A percentile compares a stretch with the other conserved stretches of the same genome.
phyloP scores from a whole-genome alignment of 2,797 vertebrate species.

The Clamator glandarius region DNA sequence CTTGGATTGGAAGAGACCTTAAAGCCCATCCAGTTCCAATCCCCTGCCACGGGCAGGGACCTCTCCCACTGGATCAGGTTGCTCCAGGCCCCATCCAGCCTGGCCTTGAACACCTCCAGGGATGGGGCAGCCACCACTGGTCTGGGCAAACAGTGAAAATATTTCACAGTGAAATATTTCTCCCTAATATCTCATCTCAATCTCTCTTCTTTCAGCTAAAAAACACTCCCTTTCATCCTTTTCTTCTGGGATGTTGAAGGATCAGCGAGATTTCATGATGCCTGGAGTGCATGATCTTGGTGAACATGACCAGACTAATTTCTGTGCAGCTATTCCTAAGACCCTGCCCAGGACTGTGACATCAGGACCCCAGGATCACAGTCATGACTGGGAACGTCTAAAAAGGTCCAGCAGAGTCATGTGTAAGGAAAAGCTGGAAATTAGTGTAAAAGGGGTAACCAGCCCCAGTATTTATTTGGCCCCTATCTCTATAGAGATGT shows the following conservation, averaged over 20 bases:
- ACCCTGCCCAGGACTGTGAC: neutral
- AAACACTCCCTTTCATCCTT: no score
- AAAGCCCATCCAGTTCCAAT: no score
- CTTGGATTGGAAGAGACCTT: no score
- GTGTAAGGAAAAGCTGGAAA: neutral
- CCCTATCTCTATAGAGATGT: neutral
- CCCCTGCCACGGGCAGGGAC: no score
- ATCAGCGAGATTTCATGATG: neutral
- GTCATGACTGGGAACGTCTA: neutral
- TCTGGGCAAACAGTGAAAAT: no score
- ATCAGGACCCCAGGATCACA: neutral
- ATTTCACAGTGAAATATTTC: no score
- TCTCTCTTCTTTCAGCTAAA: no score
- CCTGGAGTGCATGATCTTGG: neutral
- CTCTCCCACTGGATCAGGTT: no score
- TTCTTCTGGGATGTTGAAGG: neutral
- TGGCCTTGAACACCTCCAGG: no score
- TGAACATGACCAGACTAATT: neutral
- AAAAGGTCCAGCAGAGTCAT: neutral
- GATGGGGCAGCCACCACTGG: no score
- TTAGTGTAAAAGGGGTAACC: neutral
- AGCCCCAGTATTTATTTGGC: neutral
- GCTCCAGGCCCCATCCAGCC: no score
- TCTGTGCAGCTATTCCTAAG: neutral
- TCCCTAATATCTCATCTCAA: no score